These are phyloP conservation scores for Elaphurus davidianus DNA, from an alignment of 2,113 vertebrate species.

Conservation along the genomic window DNA sequence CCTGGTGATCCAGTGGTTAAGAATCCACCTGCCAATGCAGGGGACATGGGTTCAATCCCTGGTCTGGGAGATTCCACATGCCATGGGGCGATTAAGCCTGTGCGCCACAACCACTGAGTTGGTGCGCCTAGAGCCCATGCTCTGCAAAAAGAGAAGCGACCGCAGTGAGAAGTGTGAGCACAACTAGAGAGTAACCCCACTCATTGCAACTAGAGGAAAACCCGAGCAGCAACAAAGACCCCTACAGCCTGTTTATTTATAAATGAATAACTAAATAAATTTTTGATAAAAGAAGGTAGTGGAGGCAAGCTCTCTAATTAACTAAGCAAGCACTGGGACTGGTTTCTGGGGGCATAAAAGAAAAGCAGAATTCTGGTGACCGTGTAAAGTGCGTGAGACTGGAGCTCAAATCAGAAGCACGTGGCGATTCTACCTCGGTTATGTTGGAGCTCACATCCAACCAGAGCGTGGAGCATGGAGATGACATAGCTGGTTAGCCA, in stretches of 20 bases:
- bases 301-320: neutral
- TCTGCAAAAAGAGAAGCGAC: neutral
- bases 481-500: neutral
- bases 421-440: rapidly evolving
- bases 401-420: neutral
- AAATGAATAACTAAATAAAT: neutral
- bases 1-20: neutral
- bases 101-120: neutral
- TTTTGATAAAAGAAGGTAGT: neutral
- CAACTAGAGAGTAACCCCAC: neutral
- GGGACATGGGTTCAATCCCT: neutral
- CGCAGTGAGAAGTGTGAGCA: neutral
- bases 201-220: neutral
- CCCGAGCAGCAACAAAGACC: rapidly evolving
- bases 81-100: rapidly evolving
- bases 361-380: neutral
- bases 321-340: neutral
- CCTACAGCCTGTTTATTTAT: neutral
- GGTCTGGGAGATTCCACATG: neutral
- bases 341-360: neutral
- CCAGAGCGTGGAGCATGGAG: no score
- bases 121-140: neutral
- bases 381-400: neutral
- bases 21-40: neutral
- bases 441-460: neutral